A percentile compares a stretch with the other conserved stretches of the same genome.
phyloP scores from a whole-genome alignment of 2,797 vertebrate genomes.

The Lepilemur ruficaudatus region DNA sequence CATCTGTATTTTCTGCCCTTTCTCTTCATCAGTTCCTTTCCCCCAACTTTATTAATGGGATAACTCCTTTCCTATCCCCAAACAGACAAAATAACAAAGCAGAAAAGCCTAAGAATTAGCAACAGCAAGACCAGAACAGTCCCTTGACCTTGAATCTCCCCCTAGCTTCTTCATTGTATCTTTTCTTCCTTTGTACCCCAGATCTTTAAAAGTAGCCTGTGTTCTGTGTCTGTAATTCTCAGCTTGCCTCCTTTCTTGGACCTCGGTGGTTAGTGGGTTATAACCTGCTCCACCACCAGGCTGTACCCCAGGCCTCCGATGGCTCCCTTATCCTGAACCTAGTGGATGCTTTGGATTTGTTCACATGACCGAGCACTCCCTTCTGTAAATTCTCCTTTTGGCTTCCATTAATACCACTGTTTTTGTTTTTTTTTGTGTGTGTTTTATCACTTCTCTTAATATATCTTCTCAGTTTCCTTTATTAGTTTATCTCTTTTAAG shows the following conservation, averaged over 20 bases:
- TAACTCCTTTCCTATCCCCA: not conserved
- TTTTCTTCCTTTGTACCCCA: not conserved
- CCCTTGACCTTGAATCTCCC: not conserved
- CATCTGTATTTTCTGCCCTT: not conserved
- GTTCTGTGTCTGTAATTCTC: not conserved
- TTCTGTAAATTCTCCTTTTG: not conserved
- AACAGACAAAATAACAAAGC: not conserved
- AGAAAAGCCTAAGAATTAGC: not conserved
- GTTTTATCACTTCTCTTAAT: not conserved
- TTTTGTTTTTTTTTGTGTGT: not conserved
- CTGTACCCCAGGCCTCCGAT: not conserved
- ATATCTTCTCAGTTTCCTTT: not conserved
- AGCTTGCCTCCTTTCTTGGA: not conserved
- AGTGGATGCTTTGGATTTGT: not conserved
- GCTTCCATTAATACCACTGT: not conserved
- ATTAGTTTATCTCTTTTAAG: not conserved
- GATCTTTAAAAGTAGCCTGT: not conserved
- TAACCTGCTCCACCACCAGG: not conserved
- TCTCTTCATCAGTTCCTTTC: not conserved
- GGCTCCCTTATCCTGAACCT: not conserved
- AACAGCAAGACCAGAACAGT: not conserved
- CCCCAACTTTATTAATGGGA: not conserved
- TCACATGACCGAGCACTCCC: not conserved
- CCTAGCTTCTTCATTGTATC: not conserved
- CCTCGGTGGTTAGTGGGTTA: not conserved